Percentiles rank a stretch among this genome's conserved stretches.
Evolutionary conservation across 2,888 invertebrate species (phyloP).

Genomic region (Cheilosia urbana): DNA sequence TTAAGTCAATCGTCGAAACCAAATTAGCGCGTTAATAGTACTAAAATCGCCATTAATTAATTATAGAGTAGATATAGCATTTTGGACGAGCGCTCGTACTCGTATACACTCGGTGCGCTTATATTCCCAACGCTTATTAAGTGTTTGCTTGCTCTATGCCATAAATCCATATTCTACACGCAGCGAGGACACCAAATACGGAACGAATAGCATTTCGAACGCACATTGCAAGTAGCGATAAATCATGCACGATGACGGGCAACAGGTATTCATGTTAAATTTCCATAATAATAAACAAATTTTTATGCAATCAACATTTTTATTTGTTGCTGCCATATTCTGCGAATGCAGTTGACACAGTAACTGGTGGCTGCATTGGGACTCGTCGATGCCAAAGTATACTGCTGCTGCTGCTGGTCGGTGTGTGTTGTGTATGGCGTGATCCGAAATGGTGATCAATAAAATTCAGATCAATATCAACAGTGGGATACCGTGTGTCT

Average conservation of each 20-base stretch:
- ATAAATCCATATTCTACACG: constrained; percentile 73
- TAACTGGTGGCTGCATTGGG: constrained; percentile 40
- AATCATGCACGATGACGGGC: constrained; percentile 75
- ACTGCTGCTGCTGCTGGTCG: not conserved
- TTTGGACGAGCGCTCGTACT: constrained; percentile 5
- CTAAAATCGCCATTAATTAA: constrained; percentile 73
- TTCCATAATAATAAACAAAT: constrained; percentile 83
- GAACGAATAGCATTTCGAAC: constrained; percentile 50
- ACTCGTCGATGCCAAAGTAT: constrained; percentile 27
- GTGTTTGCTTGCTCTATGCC: constrained; percentile 65
- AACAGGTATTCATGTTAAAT: constrained; percentile 78
- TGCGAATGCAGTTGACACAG: constrained; percentile 61
- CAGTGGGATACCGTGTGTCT: constrained; percentile 63
- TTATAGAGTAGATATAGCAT: constrained; percentile 52
- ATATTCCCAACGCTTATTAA: constrained; percentile 72
- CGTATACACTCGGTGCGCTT: not conserved
- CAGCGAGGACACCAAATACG: constrained; percentile 58
- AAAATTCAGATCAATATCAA: constrained; percentile 76
- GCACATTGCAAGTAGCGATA: constrained; percentile 41
- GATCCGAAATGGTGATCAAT: constrained; percentile 61
- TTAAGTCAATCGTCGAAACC: constrained; percentile 57
- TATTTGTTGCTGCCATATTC: constrained; percentile 71
- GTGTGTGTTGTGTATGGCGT: not conserved
- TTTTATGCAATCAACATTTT: constrained; percentile 76
- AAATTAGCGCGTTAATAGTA: constrained; percentile 71